These are phyloP conservation scores for Paedocypris micromegethes DNA, from an alignment of 2,797 vertebrate genomes.

Conservation along the genomic window DNA sequence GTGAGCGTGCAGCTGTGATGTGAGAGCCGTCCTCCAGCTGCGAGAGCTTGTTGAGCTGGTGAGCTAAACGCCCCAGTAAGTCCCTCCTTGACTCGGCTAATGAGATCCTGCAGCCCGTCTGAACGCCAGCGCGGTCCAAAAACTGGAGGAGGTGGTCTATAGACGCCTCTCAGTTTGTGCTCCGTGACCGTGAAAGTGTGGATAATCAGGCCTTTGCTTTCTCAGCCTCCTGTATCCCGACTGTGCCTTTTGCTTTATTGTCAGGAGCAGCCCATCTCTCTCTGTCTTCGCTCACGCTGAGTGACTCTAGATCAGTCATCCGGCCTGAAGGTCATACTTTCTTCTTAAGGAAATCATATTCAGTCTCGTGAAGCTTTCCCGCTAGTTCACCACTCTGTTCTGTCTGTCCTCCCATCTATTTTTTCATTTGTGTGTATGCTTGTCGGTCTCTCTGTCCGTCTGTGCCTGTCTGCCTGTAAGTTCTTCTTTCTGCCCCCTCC, in stretches of 20 bases:
- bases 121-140: slow-evolving; percentile 41
- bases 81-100: slow-evolving; percentile 55
- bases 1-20: slow-evolving; percentile 54
- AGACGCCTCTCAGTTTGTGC: slow-evolving; percentile 44
- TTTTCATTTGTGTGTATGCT: neutral
- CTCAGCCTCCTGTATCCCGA: slow-evolving; percentile 29
- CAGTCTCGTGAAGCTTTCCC: neutral
- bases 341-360: slow-evolving; percentile 17
- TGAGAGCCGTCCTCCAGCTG: slow-evolving; percentile 52
- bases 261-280: slow-evolving; percentile 28
- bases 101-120: slow-evolving; percentile 50
- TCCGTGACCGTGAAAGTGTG: slow-evolving; percentile 41
- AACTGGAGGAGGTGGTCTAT: slow-evolving; percentile 45
- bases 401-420: neutral
- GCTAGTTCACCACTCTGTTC: neutral
- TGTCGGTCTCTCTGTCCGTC: too few species aligned
- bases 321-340: slow-evolving; percentile 35
- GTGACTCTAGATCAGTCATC: slow-evolving; percentile 28
- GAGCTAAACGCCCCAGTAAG: slow-evolving; percentile 50
- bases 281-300: slow-evolving; percentile 16
- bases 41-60: slow-evolving; percentile 50
- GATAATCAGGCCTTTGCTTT: slow-evolving; percentile 42
- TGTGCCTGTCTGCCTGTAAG: too few species aligned
- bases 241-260: slow-evolving; percentile 27
- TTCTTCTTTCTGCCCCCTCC: too few species aligned